These are phyloP conservation scores for Phataginus tetradactyla DNA, from an alignment of 2,797 vertebrate species.

Conservation along the genomic window DNA sequence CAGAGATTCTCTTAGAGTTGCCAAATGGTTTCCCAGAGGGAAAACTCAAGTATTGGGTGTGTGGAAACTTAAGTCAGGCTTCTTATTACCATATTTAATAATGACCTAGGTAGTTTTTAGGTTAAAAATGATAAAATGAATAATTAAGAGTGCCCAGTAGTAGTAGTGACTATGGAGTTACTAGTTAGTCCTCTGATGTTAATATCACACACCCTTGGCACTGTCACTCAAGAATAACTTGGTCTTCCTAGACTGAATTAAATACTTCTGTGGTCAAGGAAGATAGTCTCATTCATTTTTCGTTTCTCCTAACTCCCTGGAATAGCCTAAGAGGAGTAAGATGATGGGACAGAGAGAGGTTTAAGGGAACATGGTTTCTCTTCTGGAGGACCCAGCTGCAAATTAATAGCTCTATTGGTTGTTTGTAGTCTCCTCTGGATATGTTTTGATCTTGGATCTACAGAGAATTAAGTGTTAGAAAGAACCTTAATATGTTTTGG, in stretches of 20 bases:
- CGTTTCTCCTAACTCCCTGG: background rate
- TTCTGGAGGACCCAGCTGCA: background rate
- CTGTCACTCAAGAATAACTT: background rate
- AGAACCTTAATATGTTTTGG: background rate
- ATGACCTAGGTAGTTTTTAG: background rate
- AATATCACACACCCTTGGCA: background rate
- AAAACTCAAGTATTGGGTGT: background rate
- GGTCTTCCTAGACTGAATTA: background rate
- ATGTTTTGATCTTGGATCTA: background rate
- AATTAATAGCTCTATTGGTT: background rate
- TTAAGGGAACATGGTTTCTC: background rate
- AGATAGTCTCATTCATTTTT: background rate
- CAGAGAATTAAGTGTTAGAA: background rate
- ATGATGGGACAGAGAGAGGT: background rate
- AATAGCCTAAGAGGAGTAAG: background rate
- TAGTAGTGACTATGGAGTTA: background rate
- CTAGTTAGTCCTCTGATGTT: background rate
- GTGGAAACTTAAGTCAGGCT: background rate
- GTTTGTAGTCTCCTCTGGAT: background rate
- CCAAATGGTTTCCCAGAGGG: conserved; percentile 22
- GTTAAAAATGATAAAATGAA: conserved; percentile 4
- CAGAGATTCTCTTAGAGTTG: background rate
- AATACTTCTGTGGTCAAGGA: background rate
- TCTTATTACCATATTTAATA: background rate
- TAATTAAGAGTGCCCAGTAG: background rate